Evolutionary conservation across 2,888 invertebrate genomes (phyloP), one percentile per base, ranked within the genome.

Genomic region (Athrips mouffetella): DNA sequence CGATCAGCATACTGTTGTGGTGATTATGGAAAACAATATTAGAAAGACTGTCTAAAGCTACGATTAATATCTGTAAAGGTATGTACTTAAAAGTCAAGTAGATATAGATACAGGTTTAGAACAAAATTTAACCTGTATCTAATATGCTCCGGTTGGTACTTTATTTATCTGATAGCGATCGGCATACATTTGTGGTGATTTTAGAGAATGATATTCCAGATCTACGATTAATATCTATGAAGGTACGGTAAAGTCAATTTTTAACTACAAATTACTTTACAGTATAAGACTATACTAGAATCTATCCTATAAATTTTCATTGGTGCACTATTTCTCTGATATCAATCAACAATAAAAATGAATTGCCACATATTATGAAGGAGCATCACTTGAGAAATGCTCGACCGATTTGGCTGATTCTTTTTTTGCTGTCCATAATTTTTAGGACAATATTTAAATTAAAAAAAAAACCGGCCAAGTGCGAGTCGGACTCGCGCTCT

Each of bases 51-150:
- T 94, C 3, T 91, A 92, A 93, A 48, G 90, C 94, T 10, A 92
- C 92, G 8, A 91, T 97, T 35, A 95, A 93, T 70, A 92, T 96
- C 69, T 96, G 96, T 76, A 92, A 96, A 92, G 94, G 96, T 96
- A 79, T 73, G 74, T 67, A 6, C n/a, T n/a, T n/a, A n/a, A n/a
- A n/a, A n/a, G n/a, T n/a, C 4, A 25, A n/a, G n/a, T n/a, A 6
- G 5, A 25, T 25, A 6, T 47, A n/a, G 89, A 44, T 91, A 92
- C 61, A 89, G 89, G 51, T 70, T 80, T 21, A 96, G 95, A 52
- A 37, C 1, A 85, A 80, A 49, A 63, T 65, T 0, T 56, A 58
- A 11, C 50, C 91, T 0, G 65, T 75, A 0, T 75, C 79, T 0
- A 94, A 94, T 62, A 83, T 90, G 27, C 93, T 94, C 63, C 81